phyloP scores from a whole-genome alignment of 2,797 vertebrate species.

The Eremophila alpestris region DNA sequence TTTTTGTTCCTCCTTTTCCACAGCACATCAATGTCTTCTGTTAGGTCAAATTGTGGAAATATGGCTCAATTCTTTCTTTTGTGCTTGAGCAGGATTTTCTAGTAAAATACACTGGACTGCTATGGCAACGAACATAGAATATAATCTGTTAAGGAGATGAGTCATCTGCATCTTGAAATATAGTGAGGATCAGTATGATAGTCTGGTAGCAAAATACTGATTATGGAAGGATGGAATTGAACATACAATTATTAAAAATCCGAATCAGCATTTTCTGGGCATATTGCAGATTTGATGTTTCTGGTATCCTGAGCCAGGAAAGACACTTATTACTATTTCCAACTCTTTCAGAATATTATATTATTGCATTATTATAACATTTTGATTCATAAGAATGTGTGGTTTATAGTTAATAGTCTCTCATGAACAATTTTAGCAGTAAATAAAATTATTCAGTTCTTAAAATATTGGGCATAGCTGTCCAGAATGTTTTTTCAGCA shows the following conservation, averaged over 20 bases:
- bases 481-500: neutral
- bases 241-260: conserved; percentile 22
- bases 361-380: neutral
- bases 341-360: neutral
- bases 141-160: conserved; percentile 30
- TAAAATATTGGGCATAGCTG: neutral
- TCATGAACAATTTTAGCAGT: neutral
- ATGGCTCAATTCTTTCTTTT: neutral
- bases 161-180: conserved; percentile 47
- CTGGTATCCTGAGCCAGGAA: neutral
- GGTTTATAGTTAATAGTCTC: neutral
- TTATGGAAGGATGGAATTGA: neutral
- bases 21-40: neutral
- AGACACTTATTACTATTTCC: neutral
- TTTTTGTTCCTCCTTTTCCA: neutral
- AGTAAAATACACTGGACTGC: neutral
- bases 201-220: conserved; percentile 4
- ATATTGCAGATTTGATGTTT: neutral
- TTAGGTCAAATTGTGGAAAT: neutral
- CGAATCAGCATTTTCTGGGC: neutral
- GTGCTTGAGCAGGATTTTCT: conserved; percentile 17
- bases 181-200: neutral
- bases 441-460: neutral
- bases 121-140: neutral
- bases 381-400: neutral